Base-by-base conservation (phyloP, 2,797 vertebrate genomes). In the Hemitrygon akajei region DNA sequence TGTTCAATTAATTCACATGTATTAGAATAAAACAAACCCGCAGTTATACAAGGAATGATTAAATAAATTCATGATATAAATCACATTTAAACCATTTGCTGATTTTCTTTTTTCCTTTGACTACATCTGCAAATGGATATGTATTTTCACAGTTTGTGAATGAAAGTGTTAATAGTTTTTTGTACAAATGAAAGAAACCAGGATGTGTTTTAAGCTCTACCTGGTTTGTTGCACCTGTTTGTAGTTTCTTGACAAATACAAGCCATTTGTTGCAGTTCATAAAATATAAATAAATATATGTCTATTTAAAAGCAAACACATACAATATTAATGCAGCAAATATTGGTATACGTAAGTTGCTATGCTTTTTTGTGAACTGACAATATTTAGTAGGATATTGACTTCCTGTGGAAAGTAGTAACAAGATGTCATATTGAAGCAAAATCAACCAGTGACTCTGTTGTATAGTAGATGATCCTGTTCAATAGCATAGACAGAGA, bases 1-100 rank as follows among this genome's bases (percentile, higher is more conserved):
- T 89, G 58, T 87, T 34, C 84, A 63, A 87, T 66, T 89, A 66
- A 89, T 89, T 66, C 63, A 66, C 86, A 34, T 66, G 10, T 34
- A 66, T n/a, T 89, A 34, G 7, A 66, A 34, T 66, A 66, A 66
- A 89, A 89, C 14, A 89, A 89, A 66, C 30, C 58, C 89, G n/a
- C 60, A 79, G 12, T 79, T 79, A 37, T 14, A 79, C 16, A 37
- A 12, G n/a, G 34, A 79, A 37, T 79, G 77, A 22, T 12, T 34
- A 60, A 34, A 30, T 34, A 66, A 18, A n/a, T 66, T 89, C 16
- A 37, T 66, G 18, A 2, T 34, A 63, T 63, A 34, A 66, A 63
- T 87, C 30, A 3, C 34, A n/a, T 66, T 66, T 22, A 87, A 63
- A 27, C 14, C 11, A 6, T 86, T 30, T 34, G n/a, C 3, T 77